Evolutionary conservation across 2,888 invertebrate genomes (phyloP), one percentile per base, ranked within the genome.

Genomic region (Drosophila anomalipes): DNA sequence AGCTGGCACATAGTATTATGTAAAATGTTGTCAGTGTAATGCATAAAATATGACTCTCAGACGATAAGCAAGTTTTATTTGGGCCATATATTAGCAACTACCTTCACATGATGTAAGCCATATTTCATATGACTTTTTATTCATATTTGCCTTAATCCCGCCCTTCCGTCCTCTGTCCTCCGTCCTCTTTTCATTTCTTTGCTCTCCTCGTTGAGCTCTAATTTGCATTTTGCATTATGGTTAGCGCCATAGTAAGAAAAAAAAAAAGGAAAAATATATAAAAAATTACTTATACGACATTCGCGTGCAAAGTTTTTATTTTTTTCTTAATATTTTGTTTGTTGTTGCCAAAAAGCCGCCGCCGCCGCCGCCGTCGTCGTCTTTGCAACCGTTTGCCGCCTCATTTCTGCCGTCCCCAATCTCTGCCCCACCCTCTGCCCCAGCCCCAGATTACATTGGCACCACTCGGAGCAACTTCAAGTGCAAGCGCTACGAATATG

Each of bases 211-310:
- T 28, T 57, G 52, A 77, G 66, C 70, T 69, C 74, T 76, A 83
- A 88, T 86, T 86, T 86, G 89, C 89, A 86, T 86, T 86, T 86
- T 78, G 75, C 77, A 77, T 82, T 86, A 80, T 81, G 77, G 58
- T 71, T 72, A 58, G 62, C 53, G 39, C 56, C 69, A 54, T 33
- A 62, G 61, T 37, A 44, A 44, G 16, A 41, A 16, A 16, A 58
- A 30, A 30, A 16, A 58, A 30, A 10, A 7, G 5, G 4, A 61
- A 70, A 61, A 69, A 80, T 16, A 28, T 16, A 26, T 28, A 14
- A 14, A 35, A 74, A 69, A 83, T 70, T 71, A 78, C 76, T 86
- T 86, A 86, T 86, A 89, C 86, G 86, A 86, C 86, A 89, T 86
- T 89, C 86, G 86, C 89, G 86, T 86, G 89, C 74, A 66, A 74